Base-by-base conservation (phyloP, 2,888 invertebrate genomes). In the Ophion slaviceki region DNA sequence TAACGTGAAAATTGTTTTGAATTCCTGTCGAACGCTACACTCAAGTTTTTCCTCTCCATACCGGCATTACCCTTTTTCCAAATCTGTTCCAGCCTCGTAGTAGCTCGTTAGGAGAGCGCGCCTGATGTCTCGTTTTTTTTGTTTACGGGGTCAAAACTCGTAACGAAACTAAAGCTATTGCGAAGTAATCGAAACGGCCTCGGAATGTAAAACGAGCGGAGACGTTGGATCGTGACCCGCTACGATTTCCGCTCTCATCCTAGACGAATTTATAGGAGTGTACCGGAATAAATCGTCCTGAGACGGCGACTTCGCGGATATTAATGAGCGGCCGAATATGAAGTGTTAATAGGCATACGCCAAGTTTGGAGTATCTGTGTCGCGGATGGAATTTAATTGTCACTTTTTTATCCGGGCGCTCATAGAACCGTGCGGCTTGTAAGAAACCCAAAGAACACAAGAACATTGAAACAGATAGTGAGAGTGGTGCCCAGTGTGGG, bases 1-100 rank as follows among this genome's bases (percentile, higher is more conserved):
- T 80, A 83, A 77, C 77, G 72, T 68, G 77, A 86, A 83, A 83
- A 86, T 83, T 83, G 80, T 83, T 78, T 80, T 75, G 72, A 75
- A 86, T 80, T 81, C 78, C 81, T 70, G 78, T 83, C 74, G 66
- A 80, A 78, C 78, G 47, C 5, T 17, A 66, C 77, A 4, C 64
- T 80, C 77, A 36, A 61, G 74, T 40, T 64, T 4, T 53, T 53
- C 17, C 17, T 53, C 14, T 53, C 53, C 17, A 17, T 14, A 53
- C 53, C 6, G 24, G 20, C 10, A 77, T 67, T 59, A 77, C 17
- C 40, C 0, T 8, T 24, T 59, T 71, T 61, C 61, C 47, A 61
- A 61, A 62, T 40, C 67, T 53, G 24, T 61, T 45, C 20, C 14
- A 61, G 36, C 59, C 66, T 61, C 68, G 24, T 32, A 14, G 36